Base-by-base conservation (phyloP, 2,888 invertebrate genomes). In the Alsophila aescularia region DNA sequence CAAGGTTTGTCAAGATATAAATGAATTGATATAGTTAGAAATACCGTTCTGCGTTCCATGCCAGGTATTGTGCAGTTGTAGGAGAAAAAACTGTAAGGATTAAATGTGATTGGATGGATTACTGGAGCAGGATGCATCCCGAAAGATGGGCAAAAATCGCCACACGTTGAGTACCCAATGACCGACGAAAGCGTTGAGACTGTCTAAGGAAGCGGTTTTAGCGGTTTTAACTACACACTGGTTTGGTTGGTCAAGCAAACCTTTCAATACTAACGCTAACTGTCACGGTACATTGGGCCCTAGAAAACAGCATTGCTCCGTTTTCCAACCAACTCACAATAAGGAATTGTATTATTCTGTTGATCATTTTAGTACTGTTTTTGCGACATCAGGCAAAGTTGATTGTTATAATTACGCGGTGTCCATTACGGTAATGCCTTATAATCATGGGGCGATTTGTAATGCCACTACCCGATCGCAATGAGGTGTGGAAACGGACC, bases 401-500 rank as follows among this genome's bases (percentile, higher is more conserved):
- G 72, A 79, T 83, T 74, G 82, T 79, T 85, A 80, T 89, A 87
- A 89, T 90, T 87, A 81, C 78, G 81, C 65, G 78, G 83, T 79
- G 75, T 81, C 60, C 83, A 88, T 90, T 87, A 88, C 76, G 51
- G 68, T 88, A 87, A 90, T 90, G 83, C 70, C 79, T 75, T 84
- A 83, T 89, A 89, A 90, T 90, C 82, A 82, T 81, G 75, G 81
- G 76, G 79, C 77, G 60, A 87, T 89, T 90, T 88, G 85, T 88
- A 85, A 83, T 75, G 77, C 72, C 81, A 70, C 73, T 74, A 81
- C 75, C 80, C 79, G 77, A 70, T 80, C 74, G 77, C 88, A 85
- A 86, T 87, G 88, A 89, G 86, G 87, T 90, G 88, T 87, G 80
- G 90, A 87, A 87, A 87, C 82, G 75, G 75, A 77, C 77, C 83